Percentiles rank a stretch among this genome's conserved stretches.
These are phyloP conservation scores for Acropternis orthonyx DNA, from an alignment of 2,797 vertebrate species.

Conservation along the genomic window DNA sequence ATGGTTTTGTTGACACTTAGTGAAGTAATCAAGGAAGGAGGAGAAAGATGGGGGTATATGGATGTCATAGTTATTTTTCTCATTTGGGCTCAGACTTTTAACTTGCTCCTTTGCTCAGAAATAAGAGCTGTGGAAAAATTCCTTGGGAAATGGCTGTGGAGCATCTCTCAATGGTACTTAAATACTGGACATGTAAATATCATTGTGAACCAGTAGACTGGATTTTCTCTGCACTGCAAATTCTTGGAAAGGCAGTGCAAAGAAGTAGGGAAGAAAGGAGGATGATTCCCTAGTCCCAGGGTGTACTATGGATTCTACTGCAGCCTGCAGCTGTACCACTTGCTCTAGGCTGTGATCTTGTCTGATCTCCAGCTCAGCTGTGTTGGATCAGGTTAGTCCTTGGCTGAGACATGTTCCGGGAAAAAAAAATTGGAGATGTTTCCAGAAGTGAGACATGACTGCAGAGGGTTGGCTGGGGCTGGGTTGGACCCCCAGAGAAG, in stretches of 20 bases:
- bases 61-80: background rate
- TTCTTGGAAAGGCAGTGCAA: background rate
- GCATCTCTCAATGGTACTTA: background rate
- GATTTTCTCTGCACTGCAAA: background rate
- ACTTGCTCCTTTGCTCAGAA: background rate
- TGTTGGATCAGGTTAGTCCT: background rate
- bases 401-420: background rate
- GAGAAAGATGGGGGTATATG: background rate
- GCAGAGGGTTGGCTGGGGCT: background rate
- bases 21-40: background rate
- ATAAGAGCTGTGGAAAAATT: background rate
- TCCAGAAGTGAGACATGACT: background rate
- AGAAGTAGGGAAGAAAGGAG: background rate
- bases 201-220: background rate
- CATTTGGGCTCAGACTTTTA: background rate
- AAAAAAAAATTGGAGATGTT: background rate
- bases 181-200: slow-evolving; percentile 1
- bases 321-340: slow-evolving; percentile 22
- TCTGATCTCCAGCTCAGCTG: background rate
- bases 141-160: background rate
- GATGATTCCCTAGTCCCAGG: background rate
- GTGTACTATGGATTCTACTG: background rate
- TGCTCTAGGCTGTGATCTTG: background rate
- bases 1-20: background rate
- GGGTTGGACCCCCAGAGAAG: background rate